phyloP scores from a whole-genome alignment of 2,888 invertebrate species.

The Scaeva pyrastri region DNA sequence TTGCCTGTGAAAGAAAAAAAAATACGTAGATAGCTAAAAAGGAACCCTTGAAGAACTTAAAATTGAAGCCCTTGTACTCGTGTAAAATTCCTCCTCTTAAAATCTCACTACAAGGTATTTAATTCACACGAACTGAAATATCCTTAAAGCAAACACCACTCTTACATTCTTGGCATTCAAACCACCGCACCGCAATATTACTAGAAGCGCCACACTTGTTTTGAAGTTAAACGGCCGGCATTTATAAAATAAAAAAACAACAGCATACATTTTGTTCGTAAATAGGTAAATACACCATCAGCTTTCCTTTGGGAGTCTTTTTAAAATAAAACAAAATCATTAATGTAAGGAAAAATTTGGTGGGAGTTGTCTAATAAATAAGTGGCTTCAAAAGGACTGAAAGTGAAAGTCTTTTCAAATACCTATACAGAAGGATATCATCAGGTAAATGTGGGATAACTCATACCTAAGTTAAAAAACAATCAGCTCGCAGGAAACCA shows the following conservation, averaged over 20 bases:
- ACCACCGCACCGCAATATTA: slow-evolving; percentile 29
- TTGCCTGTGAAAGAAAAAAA: slow-evolving; percentile 65
- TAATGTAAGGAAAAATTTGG: background rate
- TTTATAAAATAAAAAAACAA: slow-evolving; percentile 31
- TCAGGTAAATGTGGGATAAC: background rate
- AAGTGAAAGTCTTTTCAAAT: background rate
- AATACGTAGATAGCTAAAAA: slow-evolving; percentile 26
- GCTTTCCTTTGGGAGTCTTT: background rate
- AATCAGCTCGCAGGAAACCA: background rate
- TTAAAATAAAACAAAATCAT: background rate
- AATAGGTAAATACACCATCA: background rate
- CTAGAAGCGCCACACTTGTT: slow-evolving; percentile 27
- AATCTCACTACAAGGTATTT: background rate
- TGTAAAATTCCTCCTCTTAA: slow-evolving; percentile 19
- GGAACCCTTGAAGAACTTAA: slow-evolving; percentile 42
- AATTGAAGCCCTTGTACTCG: slow-evolving; percentile 24
- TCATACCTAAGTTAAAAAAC: too few relatives aligned
- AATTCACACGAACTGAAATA: slow-evolving; percentile 8
- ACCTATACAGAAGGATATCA: too few relatives aligned
- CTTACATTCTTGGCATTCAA: slow-evolving; percentile 40
- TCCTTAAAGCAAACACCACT: slow-evolving; percentile 24
- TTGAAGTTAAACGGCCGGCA: slow-evolving; percentile 26
- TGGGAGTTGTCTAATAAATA: background rate
- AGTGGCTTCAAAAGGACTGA: background rate
- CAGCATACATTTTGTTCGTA: background rate